phyloP scores from a whole-genome alignment of 2,797 vertebrate species.

The Notolabrus celidotus region DNA sequence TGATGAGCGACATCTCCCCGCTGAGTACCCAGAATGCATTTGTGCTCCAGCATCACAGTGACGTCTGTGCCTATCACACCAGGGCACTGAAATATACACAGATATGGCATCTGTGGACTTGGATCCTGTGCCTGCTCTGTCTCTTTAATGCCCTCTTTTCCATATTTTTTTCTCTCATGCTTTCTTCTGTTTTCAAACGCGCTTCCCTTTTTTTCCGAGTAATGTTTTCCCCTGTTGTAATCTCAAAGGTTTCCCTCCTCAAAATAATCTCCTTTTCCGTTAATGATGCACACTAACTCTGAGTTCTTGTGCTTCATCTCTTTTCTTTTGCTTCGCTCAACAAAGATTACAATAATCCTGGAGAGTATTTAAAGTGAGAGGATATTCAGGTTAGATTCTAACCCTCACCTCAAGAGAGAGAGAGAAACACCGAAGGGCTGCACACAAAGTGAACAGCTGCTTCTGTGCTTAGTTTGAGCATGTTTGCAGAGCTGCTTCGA shows the following conservation, averaged over 20 bases:
- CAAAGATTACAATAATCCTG: constrained; percentile 16
- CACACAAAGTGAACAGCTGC: neutral
- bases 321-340: neutral
- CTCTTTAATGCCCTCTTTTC: constrained; percentile 11
- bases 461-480: constrained; percentile 1
- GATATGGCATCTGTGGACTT: constrained; percentile 54
- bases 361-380: constrained; percentile 3
- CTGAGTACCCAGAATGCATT: constrained; percentile 74
- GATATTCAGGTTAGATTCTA: constrained; percentile 14
- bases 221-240: neutral
- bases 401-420: neutral
- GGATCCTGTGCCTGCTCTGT: constrained; percentile 21
- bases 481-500: constrained; percentile 6
- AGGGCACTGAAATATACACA: constrained; percentile 50
- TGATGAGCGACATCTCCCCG: constrained; percentile 73
- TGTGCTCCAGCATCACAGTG: constrained; percentile 65
- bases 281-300: constrained; percentile 1
- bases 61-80: constrained; percentile 70
- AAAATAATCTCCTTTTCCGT: constrained; percentile 5
- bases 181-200: neutral
- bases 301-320: neutral
- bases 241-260: neutral
- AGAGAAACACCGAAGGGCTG: neutral
- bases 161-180: neutral
- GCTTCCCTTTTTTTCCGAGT: neutral